These are phyloP conservation scores for Danio kyathit DNA, from an alignment of 2,797 vertebrate genomes.

Conservation along the genomic window DNA sequence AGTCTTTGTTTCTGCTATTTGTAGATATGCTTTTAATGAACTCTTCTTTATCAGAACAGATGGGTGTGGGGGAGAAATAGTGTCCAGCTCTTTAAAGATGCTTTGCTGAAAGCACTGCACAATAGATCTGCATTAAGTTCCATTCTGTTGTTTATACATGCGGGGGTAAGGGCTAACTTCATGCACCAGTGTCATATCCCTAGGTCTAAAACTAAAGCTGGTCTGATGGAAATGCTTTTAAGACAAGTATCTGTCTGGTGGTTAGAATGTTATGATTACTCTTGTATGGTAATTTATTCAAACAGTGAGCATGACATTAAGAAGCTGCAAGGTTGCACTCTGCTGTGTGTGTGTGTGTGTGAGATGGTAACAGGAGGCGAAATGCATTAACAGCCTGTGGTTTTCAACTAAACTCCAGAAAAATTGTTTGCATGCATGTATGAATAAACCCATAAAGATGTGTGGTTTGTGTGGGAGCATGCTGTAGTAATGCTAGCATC, in stretches of 20 bases:
- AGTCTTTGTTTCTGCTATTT: constrained; percentile 25
- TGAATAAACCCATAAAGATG: constrained; percentile 10
- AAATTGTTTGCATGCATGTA: constrained; percentile 6
- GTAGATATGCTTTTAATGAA: constrained; percentile 27
- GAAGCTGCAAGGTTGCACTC: constrained; percentile 1
- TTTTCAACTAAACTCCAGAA: constrained; percentile 25
- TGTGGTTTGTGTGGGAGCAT: constrained; percentile 10
- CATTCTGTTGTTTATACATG: constrained; percentile 24
- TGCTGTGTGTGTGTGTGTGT: neutral
- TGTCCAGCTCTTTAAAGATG: constrained; percentile 14
- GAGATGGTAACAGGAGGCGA: neutral
- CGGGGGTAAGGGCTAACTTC: constrained; percentile 14
- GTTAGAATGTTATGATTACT: constrained; percentile 72
- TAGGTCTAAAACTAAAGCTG: constrained; percentile 35
- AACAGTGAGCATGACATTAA: neutral
- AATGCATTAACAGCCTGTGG: constrained; percentile 28
- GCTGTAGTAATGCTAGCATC: constrained; percentile 4
- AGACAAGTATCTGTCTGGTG: constrained; percentile 62
- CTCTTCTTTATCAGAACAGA: constrained; percentile 29
- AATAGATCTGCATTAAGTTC: constrained; percentile 36
- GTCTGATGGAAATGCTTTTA: constrained; percentile 60
- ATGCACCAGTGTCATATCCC: constrained; percentile 19
- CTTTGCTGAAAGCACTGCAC: constrained; percentile 26
- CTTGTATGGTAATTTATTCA: constrained; percentile 66
- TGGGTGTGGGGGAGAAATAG: constrained; percentile 31